Conservation (phyloP, 2,888 invertebrate species). For the Falcaria lacertinaria region DNA sequence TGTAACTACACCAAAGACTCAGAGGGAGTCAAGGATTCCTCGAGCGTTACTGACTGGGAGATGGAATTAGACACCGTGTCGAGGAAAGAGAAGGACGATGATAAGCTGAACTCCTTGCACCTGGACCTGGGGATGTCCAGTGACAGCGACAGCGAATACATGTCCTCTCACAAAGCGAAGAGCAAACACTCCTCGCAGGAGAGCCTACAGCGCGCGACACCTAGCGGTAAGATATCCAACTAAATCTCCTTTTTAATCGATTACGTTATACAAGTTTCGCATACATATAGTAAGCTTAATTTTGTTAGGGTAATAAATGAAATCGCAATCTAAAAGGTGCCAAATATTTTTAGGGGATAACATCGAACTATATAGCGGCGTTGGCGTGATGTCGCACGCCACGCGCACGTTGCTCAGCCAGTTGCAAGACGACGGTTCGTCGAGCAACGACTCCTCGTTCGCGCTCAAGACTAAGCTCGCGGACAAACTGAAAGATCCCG, state of each 20-base stretch:
- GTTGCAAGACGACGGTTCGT: constrained; percentile 75
- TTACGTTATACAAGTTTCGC: background rate
- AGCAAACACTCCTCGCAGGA: constrained; percentile 50
- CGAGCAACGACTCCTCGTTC: constrained; percentile 75
- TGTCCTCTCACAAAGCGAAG: constrained; percentile 52
- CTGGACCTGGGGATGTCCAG: constrained; percentile 75
- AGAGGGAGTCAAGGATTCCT: constrained; percentile 56
- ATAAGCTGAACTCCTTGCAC: constrained; percentile 68
- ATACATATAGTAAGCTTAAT: background rate
- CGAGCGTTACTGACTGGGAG: constrained; percentile 80
- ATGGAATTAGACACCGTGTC: constrained; percentile 79
- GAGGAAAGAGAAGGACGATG: constrained; percentile 64
- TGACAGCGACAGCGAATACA: constrained; percentile 69
- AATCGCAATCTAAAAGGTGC: constrained; percentile 1
- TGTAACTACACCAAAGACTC: constrained; percentile 46
- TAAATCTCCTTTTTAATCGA: constrained; percentile 21
- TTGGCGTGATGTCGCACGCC: constrained; percentile 61
- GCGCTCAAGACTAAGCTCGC: constrained; percentile 52
- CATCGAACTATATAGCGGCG: constrained; percentile 58
- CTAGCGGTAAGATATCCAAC: constrained; percentile 51
- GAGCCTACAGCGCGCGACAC: constrained; percentile 49
- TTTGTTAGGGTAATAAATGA: constrained; percentile 3
- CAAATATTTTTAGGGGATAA: constrained; percentile 60
- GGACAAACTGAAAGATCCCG: constrained; percentile 41
- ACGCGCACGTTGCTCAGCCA: constrained; percentile 73